A percentile compares a stretch with the other conserved stretches of the same genome.
Conservation (phyloP, 2,113 vertebrate genomes). For the Brachirus orientalis region DNA sequence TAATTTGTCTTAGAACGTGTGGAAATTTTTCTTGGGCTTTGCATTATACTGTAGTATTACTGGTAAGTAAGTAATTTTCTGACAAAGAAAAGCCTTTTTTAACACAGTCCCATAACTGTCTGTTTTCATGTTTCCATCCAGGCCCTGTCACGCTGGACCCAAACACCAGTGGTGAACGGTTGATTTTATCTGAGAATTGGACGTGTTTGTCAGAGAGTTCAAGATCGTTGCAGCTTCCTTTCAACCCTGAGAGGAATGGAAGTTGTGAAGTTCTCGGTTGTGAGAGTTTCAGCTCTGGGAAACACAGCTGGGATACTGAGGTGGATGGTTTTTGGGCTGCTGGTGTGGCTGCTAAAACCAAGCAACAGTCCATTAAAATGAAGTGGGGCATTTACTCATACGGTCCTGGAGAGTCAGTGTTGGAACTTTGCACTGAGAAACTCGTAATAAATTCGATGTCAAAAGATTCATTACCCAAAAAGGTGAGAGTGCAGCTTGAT, state of each 20-base stretch:
- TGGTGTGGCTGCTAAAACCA: not conserved
- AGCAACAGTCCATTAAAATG: fast-evolving
- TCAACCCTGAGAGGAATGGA: not conserved
- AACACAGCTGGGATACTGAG: slow-evolving; percentile 46
- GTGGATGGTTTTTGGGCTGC: fast-evolving
- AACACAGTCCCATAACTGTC: not conserved
- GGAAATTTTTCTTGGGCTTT: not conserved
- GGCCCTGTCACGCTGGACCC: slow-evolving; percentile 56
- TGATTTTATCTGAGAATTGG: slow-evolving; percentile 14
- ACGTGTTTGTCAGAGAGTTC: fast-evolving
- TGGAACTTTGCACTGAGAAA: not conserved
- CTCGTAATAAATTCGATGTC: not conserved
- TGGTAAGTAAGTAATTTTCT: too few relatives aligned
- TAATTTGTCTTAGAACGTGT: too few relatives aligned
- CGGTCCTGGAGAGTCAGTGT: fast-evolving
- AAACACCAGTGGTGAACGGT: fast-evolving
- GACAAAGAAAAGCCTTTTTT: not conserved
- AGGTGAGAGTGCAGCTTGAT: slow-evolving; percentile 43
- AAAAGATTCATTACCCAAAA: not conserved
- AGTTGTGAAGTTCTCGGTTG: fast-evolving
- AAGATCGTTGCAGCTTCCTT: fast-evolving
- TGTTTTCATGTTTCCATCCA: slow-evolving; percentile 1
- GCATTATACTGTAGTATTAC: too few relatives aligned
- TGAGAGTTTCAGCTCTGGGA: slow-evolving; percentile 39
- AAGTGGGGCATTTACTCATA: slow-evolving; percentile 12